Evolutionary conservation across 2,797 vertebrate genomes (phyloP), one percentile per base, ranked within the genome.

Genomic region (Monodelphis domestica): DNA sequence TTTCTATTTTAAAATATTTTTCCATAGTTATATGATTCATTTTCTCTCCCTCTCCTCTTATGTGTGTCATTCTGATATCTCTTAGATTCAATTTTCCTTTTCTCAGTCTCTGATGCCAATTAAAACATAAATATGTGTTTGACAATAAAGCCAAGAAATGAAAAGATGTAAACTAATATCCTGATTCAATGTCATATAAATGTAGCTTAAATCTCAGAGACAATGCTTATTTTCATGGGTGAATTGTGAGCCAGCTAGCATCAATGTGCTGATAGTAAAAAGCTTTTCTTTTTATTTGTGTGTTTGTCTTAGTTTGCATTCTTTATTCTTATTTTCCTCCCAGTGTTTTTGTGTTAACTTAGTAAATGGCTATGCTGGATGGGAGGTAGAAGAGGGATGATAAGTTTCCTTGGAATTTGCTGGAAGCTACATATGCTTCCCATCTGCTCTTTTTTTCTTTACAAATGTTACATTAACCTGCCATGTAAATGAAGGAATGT

Each of bases 161-260:
- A 88, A 52, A 88, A 51, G 11, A 14, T 45, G 26, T 33, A 51
- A 11, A 29, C 15, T 88, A 15, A 53, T 4, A 3, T 3, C 4
- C 50, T 88, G 4, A 88, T 88, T 28, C 11, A 17, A 53, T 53
- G 53, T 88, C 51, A 88, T 88, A 53, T 88, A 29, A 53, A 88
- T 29, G 51, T 30, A n/a, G 53, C 17, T 90, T 90, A 12, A 55
- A 55, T 30, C 56, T 33, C 63, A 50, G 63, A 70, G 70, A 50
- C 9, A 21, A 84, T 50, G 4, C 3, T 4, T 90, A 70, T 38
- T 94, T 90, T 91, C 57, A 17, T 53, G 56, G 88, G 51, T 90
- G 78, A 88, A 93, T 88, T 52, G 59, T 90, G 92, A 88, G 38
- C 56, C 56, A 91, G 17, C 29, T 57, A 88, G 50, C 38, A 52